Base-by-base conservation (phyloP, 2,113 vertebrate genomes). In the Heteronetta atricapilla region DNA sequence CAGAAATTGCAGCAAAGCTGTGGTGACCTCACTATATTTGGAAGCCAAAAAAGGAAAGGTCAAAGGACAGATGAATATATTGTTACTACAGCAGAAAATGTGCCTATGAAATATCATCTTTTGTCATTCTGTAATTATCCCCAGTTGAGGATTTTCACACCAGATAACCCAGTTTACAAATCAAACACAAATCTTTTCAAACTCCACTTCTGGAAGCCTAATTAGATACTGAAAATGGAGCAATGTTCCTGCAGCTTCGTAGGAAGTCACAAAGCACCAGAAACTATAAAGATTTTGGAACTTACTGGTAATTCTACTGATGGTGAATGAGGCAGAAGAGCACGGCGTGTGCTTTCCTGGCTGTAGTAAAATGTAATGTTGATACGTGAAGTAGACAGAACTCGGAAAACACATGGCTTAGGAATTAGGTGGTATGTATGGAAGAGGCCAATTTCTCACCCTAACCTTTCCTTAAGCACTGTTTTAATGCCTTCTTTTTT, bases 251-350 rank as follows among this genome's bases (percentile, higher is more conserved):
- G 44, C 0, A 3, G 34, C 25, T 86, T 88, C 38, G 31, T 42
- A 84, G 69, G n/a, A 66, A 76, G 80, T 18, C 38, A 68, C 28
- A 83, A 88, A 42, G 48, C 48, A 33, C 68, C 56, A 86, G 53
- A 93, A 95, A 84, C 42, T 72, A 84, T 86, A 90, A 81, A 82
- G 76, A 79, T 82, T 92, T 96, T 94, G 82, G 82, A 92, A 93
- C 28, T 93, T 88, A 79, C 23, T 86, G 73, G 19, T 59, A 64
- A 84, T 94, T 95, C 66, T 84, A 28, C 16, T 88, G 56, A 33
- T 64, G 60, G 42, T 0, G 8, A 95, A 78, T 84, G 76, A 95
- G 60, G 48, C 82, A 92, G 76, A 90, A 86, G 80, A 88, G 66
- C 80, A 92, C 3, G 11, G 44, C 62, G 88, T 93, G 44, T 76